Conservation (phyloP, 2,797 vertebrate genomes). For the Sebastes diploproa region DNA sequence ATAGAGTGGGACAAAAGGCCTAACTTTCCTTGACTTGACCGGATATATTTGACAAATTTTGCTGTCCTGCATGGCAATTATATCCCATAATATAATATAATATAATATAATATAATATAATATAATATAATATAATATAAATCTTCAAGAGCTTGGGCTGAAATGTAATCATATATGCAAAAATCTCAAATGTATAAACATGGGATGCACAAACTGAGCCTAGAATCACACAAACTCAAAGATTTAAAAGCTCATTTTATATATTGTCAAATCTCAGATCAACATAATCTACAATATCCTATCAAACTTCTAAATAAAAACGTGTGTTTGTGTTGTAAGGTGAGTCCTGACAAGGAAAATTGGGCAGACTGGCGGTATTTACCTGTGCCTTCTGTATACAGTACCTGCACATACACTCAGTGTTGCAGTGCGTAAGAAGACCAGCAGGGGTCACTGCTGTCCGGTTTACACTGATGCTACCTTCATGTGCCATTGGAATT, state of each 20-base stretch:
- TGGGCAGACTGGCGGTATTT: not conserved
- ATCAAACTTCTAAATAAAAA: not conserved
- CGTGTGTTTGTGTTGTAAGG: not conserved
- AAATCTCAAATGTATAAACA: not conserved
- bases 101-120: too few species aligned
- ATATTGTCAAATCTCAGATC: not conserved
- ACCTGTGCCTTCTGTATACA: not conserved
- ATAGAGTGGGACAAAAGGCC: not conserved
- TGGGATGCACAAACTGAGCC: not conserved
- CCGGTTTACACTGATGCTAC: slow-evolving; percentile 28
- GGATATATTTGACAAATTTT: not conserved
- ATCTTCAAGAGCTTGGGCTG: not conserved
- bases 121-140: too few species aligned
- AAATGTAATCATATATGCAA: not conserved
- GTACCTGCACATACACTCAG: not conserved
- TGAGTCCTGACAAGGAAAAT: not conserved
- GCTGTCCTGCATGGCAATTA: not conserved
- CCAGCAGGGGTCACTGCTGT: slow-evolving; percentile 76
- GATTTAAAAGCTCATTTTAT: not conserved
- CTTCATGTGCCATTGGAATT: slow-evolving; percentile 31
- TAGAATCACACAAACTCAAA: not conserved
- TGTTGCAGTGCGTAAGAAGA: slow-evolving; percentile 9
- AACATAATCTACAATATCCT: not conserved
- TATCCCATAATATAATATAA: not conserved
- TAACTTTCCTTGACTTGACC: not conserved